Evolutionary conservation across 1,140 invertebrate species (phyloP), one percentile per base, ranked within the genome.

Genomic region (Epicauta chinensis): DNA sequence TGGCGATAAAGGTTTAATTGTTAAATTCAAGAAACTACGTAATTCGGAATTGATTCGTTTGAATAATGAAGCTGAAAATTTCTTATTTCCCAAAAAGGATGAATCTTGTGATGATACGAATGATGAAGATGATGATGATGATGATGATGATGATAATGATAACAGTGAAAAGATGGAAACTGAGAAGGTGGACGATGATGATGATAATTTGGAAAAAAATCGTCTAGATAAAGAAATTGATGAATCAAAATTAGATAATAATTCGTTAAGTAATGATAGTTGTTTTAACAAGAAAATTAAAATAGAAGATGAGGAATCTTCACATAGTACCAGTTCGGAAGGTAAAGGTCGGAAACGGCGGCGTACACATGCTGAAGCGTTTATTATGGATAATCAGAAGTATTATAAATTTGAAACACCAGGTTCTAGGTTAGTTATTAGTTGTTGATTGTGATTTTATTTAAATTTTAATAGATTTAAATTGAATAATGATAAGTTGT

Each of bases 31-130:
- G 45, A 82, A 84, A 44, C 77, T 86, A 3, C 74, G 86, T 14
- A 78, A 81, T 42, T 83, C 86, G 0, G 86, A 89, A 68, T 60
- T 90, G 13, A 81, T 81, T 0, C 74, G 84, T 13, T 64, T 91
- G 1, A 89, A 86, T 50, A 83, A 87, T 51, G 87, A 91, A 66
- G 87, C 87, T 0, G 86, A 89, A 58, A 88, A 84, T 41, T 91
- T 89, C 64, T 85, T 91, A 81, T 91, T 91, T 65, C 81, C 84
- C 0, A 80, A 78, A 52, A 76, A 80, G 23, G 77, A 81, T 15
- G 78, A 81, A 10, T 75, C 75, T 0, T 80, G 75, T 48, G 65
- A 67, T 16, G 63, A 64, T 16, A 68, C 70, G 32, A 73, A 73
- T 16, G 64, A 72, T 0, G 76, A 73, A 30, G 70, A 77, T 4